Conservation (phyloP, 1,140 invertebrate species). For the Venturia canescens region DNA sequence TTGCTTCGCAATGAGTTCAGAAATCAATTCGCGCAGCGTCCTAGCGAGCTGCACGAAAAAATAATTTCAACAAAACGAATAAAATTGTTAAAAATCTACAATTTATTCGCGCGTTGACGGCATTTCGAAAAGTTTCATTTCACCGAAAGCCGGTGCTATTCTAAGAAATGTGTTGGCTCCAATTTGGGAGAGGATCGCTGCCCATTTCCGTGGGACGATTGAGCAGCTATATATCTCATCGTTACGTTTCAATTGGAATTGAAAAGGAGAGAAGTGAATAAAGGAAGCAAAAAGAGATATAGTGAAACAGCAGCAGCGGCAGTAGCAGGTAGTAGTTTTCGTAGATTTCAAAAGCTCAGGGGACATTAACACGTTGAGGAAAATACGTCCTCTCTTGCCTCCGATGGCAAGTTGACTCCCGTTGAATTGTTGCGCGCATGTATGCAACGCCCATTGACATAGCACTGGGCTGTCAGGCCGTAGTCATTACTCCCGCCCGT, state of each 20-base stretch:
- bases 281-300: neutral
- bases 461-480: slow-evolving; percentile 52
- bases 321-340: slow-evolving; percentile 58
- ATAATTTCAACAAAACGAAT: too few relatives aligned
- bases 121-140: neutral
- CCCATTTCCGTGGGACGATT: slow-evolving; percentile 6
- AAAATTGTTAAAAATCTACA: too few relatives aligned
- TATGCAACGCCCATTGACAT: slow-evolving; percentile 59
- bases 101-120: too few relatives aligned
- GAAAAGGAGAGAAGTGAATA: slow-evolving; percentile 45
- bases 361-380: slow-evolving; percentile 63
- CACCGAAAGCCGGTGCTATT: slow-evolving; percentile 26
- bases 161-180: slow-evolving; percentile 44
- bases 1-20: too few relatives aligned
- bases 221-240: slow-evolving; percentile 53
- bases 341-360: slow-evolving; percentile 41
- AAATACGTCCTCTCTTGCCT: slow-evolving; percentile 38
- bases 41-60: too few relatives aligned
- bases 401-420: slow-evolving; percentile 47
- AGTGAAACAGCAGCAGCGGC: neutral
- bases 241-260: slow-evolving; percentile 57
- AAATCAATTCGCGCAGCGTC: too few relatives aligned
- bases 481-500: slow-evolving; percentile 36
- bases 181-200: slow-evolving; percentile 10
- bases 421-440: slow-evolving; percentile 50